Evolutionary conservation across 2,797 vertebrate species (phyloP), one percentile per base, ranked within the genome.

Genomic region (Phoxinus dragarum): DNA sequence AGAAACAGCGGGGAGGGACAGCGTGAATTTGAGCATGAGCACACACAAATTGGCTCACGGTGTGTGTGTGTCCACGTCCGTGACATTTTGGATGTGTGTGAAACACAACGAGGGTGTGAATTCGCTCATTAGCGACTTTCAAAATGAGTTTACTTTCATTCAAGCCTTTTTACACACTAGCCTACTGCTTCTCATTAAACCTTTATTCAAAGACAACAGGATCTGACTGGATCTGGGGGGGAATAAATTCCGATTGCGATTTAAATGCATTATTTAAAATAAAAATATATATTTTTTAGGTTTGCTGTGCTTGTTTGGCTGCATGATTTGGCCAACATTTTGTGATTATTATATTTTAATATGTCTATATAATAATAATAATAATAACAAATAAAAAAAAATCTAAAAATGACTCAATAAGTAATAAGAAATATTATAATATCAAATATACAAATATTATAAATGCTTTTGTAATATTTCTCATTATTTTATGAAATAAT

Each of bases 71-170:
- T 71, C 42, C 61, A 9, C 17, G 80, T 74, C 40, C 54, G 64
- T 67, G 68, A 81, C 74, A 64, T 81, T 86, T 81, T 82, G 86
- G 86, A 76, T 54, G 82, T 38, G 81, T 86, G 56, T 82, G 87
- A 77, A 82, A 44, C 52, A 49, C 54, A 49, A 76, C 1, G 23
- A 84, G 82, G 86, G 85, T 88, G 87, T 66, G 82, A 88, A 85
- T 16, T 36, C 68, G 44, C 80, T 89, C 84, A 87, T 89, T 87
- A 87, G 80, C 81, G 49, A 84, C 68, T 88, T 88, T 84, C 68
- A 85, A 80, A 61, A 81, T 44, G 66, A 77, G 56, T n/a, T 44
- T 44, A 59, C 31, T 64, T 87, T 86, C 44, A 40, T 68, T 86
- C 47, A 67, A 40, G 59, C 61, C 27, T 66, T 66, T 34, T 31